These are phyloP conservation scores for Psilanteris sp. DNA, from an alignment of 1,140 invertebrate species.

Conservation along the genomic window DNA sequence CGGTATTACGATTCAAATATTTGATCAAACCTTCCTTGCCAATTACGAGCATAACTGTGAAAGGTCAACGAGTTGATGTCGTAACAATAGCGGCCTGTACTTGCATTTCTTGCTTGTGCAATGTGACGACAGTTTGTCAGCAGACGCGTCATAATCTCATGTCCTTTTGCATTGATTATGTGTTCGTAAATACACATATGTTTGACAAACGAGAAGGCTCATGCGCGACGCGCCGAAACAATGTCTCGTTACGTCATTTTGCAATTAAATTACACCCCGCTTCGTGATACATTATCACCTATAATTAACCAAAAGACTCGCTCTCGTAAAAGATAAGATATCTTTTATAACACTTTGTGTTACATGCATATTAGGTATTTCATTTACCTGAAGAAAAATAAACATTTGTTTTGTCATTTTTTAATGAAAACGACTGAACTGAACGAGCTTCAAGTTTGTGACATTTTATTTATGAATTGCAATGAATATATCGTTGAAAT, in stretches of 20 bases:
- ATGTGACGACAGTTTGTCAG: conserved; percentile 23
- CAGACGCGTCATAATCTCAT: conserved; percentile 29
- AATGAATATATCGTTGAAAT: no score
- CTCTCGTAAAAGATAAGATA: conserved; percentile 16
- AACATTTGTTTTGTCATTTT: no score
- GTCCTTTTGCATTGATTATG: conserved; percentile 25
- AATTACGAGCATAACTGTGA: conserved; percentile 9
- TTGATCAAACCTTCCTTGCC: no score
- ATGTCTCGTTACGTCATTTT: conserved; percentile 31
- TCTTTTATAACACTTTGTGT: conserved; percentile 11
- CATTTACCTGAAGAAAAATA: no score
- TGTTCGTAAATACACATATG: conserved; percentile 16
- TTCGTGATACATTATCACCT: conserved; percentile 9
- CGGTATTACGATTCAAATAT: no score
- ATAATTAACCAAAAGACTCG: conserved; percentile 1
- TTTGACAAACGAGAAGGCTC: conserved; percentile 17
- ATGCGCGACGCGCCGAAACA: conserved; percentile 6
- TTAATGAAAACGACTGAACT: no score
- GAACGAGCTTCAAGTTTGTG: no score
- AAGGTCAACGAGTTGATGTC: conserved; percentile 29
- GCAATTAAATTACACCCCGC: conserved; percentile 23
- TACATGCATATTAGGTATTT: no score
- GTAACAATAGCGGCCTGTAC: conserved; percentile 17
- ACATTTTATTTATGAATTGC: no score
- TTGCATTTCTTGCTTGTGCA: conserved; percentile 27